Percentiles rank a stretch among this genome's conserved stretches.
These are phyloP conservation scores for Epizoanthus stellaris DNA, from an alignment of 92 coral and sea anemone species.

Conservation along the genomic window DNA sequence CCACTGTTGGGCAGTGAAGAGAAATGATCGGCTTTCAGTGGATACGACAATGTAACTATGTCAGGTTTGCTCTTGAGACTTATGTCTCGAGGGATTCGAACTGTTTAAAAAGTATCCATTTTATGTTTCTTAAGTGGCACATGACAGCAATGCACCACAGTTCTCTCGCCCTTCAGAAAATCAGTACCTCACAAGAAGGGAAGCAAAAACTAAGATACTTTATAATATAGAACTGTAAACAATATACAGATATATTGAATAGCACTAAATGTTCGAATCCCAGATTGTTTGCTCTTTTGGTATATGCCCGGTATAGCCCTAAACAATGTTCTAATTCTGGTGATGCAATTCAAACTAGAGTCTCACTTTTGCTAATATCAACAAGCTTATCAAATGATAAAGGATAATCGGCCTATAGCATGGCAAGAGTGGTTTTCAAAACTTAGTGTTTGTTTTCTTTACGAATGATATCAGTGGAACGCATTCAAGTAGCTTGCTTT, in stretches of 20 bases:
- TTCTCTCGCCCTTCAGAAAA: too few species aligned
- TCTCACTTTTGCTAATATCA: background rate
- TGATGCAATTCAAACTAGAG: background rate
- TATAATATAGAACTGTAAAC: too few species aligned
- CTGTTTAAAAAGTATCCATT: background rate
- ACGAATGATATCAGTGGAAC: conserved; percentile 17
- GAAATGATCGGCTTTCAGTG: background rate
- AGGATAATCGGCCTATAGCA: background rate
- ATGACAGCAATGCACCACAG: too few species aligned
- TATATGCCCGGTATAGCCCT: background rate
- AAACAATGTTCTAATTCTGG: conserved; percentile 3
- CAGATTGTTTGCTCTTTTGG: conserved; percentile 2
- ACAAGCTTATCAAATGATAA: background rate
- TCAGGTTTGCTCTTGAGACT: background rate
- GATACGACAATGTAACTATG: background rate
- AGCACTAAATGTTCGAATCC: background rate
- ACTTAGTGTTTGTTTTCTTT: conserved; percentile 14
- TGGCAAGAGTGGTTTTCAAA: background rate
- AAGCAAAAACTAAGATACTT: too few species aligned
- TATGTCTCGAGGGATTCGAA: background rate
- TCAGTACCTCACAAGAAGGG: too few species aligned
- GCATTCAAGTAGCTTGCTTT: conserved; percentile 22
- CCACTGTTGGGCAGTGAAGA: background rate
- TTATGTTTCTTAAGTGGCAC: too few species aligned
- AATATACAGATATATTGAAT: background rate